Percentiles rank a stretch among this genome's conserved stretches.
These are phyloP conservation scores for Anguilla rostrata DNA, from an alignment of 2,113 vertebrate genomes.

Conservation along the genomic window DNA sequence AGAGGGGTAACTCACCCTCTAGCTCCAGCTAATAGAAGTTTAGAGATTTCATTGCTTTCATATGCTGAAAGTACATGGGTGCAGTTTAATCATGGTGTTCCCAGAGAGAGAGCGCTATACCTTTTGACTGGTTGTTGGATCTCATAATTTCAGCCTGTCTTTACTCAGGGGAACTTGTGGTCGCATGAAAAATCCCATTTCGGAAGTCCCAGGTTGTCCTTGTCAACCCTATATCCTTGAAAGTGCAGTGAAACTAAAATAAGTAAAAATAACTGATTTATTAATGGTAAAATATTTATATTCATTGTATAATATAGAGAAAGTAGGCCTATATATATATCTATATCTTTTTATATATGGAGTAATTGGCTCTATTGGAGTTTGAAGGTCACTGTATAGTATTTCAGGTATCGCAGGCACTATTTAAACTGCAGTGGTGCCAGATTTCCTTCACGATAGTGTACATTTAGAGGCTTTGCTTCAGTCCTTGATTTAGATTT, in stretches of 20 bases:
- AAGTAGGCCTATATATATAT: not conserved
- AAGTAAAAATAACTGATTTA: not conserved
- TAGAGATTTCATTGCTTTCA: not conserved
- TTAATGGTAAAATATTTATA: constrained; percentile 1
- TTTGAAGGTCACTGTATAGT: not conserved
- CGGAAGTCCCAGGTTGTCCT: not conserved
- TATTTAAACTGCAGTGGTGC: not conserved
- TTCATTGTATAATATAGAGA: not conserved
- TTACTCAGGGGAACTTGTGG: not conserved
- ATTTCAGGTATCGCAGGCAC: not conserved
- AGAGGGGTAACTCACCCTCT: not conserved
- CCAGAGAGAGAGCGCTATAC: too few relatives aligned
- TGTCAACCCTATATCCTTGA: not conserved
- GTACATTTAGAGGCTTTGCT: not conserved
- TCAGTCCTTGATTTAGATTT: not conserved
- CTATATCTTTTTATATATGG: not conserved
- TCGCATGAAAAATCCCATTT: not conserved
- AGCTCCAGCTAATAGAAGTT: not conserved
- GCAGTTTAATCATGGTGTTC: not conserved
- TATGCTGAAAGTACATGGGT: not conserved
- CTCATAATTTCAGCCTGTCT: not conserved
- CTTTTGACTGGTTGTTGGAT: not conserved
- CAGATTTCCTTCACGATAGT: not conserved
- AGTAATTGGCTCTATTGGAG: not conserved
- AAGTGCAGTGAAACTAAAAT: not conserved